Evolutionary conservation across 2,888 invertebrate genomes (phyloP), one percentile per base, ranked within the genome.

Genomic region (Acholoe squamosa): DNA sequence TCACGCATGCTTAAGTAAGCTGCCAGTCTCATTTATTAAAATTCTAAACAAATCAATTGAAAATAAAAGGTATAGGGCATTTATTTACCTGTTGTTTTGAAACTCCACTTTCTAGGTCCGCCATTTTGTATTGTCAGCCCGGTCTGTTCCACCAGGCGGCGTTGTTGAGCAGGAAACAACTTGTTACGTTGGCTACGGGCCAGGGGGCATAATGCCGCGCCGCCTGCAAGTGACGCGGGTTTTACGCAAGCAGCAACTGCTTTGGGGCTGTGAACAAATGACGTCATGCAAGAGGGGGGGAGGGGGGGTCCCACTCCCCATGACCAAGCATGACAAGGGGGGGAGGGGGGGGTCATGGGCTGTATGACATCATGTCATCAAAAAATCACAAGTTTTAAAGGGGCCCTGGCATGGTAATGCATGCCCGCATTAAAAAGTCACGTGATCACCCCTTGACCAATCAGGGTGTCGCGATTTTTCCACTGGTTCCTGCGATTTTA

Each of bases 61-160:
- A 61, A 3, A 61, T 61, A 61, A 19, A 61, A 3, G 61, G 19
- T 1, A n/a, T 61, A 61, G 1, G 3, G 16, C 3, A 31, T 76
- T 76, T 76, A 31, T 76, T 76, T 76, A 76, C 76, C 76, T 76
- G 76, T 76, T 76, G 76, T 76, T 76, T 76, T n/a, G 76, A 28
- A 25, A 76, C 31, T 5, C 76, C 76, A 76, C 28, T 76, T 28
- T 31, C 76, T 16, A 76, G n/a, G 25, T 76, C 76, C 28, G 76
- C 76, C 76, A 76, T 76, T 76, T 76, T 76, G 25, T 28, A 5
- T 28, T 5, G 16, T 25, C 31, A n/a, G 76, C 31, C 5, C 16
- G 16, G 76, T 19, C 5, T 3, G 76, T 31, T n/a, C 16, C 31
- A 25, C 76, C 31, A 76, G 76, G 25, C 25, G 76, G 76, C 25